Conservation (phyloP, 1,140 invertebrate species). For the Gonatopus flavifemur region DNA sequence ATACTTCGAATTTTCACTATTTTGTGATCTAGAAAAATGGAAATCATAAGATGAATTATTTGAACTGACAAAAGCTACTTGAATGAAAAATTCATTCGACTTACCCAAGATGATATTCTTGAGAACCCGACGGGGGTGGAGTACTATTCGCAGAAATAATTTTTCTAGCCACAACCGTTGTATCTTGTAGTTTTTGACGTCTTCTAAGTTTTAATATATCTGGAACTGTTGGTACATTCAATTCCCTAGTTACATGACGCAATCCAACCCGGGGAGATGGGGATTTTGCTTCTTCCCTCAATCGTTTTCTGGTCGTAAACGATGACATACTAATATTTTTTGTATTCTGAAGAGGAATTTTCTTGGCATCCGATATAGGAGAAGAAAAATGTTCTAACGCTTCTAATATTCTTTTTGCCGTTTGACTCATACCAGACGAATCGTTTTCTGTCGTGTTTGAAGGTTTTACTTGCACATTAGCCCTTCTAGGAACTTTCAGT, state of each 20-base stretch:
- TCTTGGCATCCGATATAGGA: conserved; percentile 70
- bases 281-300: conserved; percentile 30
- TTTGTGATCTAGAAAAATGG: conserved; percentile 31
- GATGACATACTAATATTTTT: conserved; percentile 11
- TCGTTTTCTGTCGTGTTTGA: conserved; percentile 42
- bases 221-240: conserved; percentile 62
- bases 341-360: conserved; percentile 61
- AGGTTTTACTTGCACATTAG: conserved; percentile 57
- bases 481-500: conserved; percentile 46
- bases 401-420: conserved; percentile 70
- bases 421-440: conserved; percentile 59
- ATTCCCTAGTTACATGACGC: conserved; percentile 55
- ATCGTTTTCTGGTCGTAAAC: conserved; percentile 28
- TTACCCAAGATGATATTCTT: conserved; percentile 50
- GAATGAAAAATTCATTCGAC: conserved; percentile 1
- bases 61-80: not conserved
- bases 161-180: conserved; percentile 65
- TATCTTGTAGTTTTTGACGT: conserved; percentile 61
- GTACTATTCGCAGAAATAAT: conserved; percentile 57
- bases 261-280: conserved; percentile 40
- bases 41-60: not conserved
- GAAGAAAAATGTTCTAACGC: conserved; percentile 74
- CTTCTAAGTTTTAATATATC: conserved; percentile 65
- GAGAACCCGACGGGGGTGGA: conserved; percentile 20
- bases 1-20: conserved; percentile 30